These are phyloP conservation scores for Brevimyrus niger DNA, from an alignment of 2,113 vertebrate species.

Conservation along the genomic window DNA sequence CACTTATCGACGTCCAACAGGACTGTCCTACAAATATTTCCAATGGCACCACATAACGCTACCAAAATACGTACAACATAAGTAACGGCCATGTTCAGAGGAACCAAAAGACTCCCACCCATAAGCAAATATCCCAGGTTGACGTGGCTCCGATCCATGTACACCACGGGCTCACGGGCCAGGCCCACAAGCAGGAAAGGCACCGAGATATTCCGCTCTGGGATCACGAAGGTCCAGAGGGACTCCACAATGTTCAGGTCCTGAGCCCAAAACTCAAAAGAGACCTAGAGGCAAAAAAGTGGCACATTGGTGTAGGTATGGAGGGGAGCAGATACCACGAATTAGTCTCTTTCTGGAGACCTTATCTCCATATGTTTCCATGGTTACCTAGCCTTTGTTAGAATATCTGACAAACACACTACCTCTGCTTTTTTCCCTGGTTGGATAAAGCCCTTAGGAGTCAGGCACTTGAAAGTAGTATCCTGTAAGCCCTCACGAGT, in stretches of 20 bases:
- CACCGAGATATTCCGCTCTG: conserved; percentile 61
- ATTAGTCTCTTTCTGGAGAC: conserved; percentile 19
- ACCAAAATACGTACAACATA: neutral
- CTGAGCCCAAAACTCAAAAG: conserved; percentile 68
- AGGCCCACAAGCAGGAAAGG: conserved; percentile 78
- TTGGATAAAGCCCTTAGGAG: conserved; percentile 56
- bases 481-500: conserved; percentile 56
- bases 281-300: conserved; percentile 51
- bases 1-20: neutral
- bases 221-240: conserved; percentile 75
- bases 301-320: neutral
- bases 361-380: neutral
- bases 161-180: conserved; percentile 64
- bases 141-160: conserved; percentile 65
- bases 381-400: neutral
- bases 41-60: neutral
- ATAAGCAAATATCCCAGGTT: conserved; percentile 67
- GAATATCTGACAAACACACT: neutral
- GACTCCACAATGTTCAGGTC: conserved; percentile 69
- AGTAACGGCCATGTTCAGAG: neutral
- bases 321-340: conserved; percentile 12
- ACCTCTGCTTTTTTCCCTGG: conserved; percentile 75
- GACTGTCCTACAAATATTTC: neutral
- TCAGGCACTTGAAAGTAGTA: conserved; percentile 69
- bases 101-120: conserved; percentile 51